Conservation (phyloP, 2,113 vertebrate genomes). For the Nibea albiflora region DNA sequence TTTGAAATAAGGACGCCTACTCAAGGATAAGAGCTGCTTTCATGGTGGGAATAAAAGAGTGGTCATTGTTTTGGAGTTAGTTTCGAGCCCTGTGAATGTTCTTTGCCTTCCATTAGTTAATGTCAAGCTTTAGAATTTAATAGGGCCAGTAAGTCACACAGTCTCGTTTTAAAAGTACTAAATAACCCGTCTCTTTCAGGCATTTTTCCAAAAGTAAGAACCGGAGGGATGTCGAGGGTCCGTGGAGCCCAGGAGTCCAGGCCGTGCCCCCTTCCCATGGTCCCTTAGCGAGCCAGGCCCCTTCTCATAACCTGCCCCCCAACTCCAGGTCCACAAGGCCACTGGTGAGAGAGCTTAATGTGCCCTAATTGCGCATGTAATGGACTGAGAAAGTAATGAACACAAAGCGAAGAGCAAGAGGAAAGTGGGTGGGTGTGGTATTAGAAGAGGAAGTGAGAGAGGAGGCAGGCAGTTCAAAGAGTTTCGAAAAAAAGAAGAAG, state of each 20-base stretch:
- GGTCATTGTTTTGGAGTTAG: conserved; percentile 14
- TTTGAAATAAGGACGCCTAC: conserved; percentile 14
- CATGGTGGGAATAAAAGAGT: not conserved
- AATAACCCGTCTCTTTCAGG: conserved; percentile 74
- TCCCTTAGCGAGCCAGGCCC: conserved; percentile 67
- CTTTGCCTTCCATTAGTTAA: not conserved
- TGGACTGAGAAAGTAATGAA: not conserved
- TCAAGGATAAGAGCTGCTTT: conserved; percentile 13
- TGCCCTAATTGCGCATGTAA: not conserved
- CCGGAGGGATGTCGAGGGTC: conserved; percentile 78
- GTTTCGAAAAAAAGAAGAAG: not conserved
- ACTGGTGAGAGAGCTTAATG: conserved; percentile 73
- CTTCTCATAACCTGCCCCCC: conserved; percentile 76
- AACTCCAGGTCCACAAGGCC: conserved; percentile 75
- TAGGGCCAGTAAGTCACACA: not conserved
- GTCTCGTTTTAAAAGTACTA: not conserved
- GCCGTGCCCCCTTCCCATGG: conserved; percentile 78
- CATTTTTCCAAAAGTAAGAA: conserved; percentile 89
- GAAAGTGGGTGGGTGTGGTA: conserved; percentile 4
- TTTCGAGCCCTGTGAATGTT: not conserved
- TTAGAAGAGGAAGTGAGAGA: conserved; percentile 30
- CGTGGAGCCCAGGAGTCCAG: conserved; percentile 85
- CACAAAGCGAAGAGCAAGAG: not conserved
- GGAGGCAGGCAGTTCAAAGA: conserved; percentile 27
- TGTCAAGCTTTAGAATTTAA: conserved; percentile 6